These are phyloP conservation scores for Bembecia ichneumoniformis DNA, from an alignment of 2,888 invertebrate species.

Conservation along the genomic window DNA sequence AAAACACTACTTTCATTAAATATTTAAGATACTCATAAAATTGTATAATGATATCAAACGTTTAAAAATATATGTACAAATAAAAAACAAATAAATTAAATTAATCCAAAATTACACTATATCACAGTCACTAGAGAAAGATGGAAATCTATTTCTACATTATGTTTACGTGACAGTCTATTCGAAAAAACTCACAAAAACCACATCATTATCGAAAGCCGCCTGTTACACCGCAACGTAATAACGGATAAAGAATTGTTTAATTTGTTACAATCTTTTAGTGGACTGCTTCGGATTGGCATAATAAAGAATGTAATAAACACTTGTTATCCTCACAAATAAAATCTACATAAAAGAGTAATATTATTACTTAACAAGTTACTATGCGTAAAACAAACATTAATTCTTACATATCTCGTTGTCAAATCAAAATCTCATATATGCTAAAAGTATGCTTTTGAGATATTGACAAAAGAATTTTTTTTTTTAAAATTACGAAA, in stretches of 20 bases:
- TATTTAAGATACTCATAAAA: conserved; percentile 44
- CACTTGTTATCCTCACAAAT: too few relatives aligned
- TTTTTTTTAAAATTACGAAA: too few relatives aligned
- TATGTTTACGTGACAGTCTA: conserved; percentile 55
- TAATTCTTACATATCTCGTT: too few relatives aligned
- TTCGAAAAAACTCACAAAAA: conserved; percentile 48
- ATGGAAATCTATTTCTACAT: conserved; percentile 50
- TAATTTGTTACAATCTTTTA: too few relatives aligned
- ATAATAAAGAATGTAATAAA: too few relatives aligned
- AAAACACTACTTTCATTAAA: conserved; percentile 48
- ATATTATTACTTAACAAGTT: too few relatives aligned
- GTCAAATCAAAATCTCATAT: too few relatives aligned
- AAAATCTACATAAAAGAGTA: too few relatives aligned
- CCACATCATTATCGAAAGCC: conserved; percentile 21
- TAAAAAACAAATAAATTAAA: conserved; percentile 43
- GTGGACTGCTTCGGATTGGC: too few relatives aligned
- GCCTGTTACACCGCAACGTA: conserved; percentile 4
- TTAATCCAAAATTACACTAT: conserved; percentile 64
- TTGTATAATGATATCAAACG: conserved; percentile 70
- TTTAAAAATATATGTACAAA: conserved; percentile 48
- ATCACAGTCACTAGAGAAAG: conserved; percentile 70
- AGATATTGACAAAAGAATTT: too few relatives aligned
- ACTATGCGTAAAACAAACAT: too few relatives aligned
- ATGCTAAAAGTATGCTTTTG: too few relatives aligned
- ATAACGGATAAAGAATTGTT: conserved; percentile 2